Base-by-base conservation (phyloP, 1,140 invertebrate genomes). In the Bombus superbus region DNA sequence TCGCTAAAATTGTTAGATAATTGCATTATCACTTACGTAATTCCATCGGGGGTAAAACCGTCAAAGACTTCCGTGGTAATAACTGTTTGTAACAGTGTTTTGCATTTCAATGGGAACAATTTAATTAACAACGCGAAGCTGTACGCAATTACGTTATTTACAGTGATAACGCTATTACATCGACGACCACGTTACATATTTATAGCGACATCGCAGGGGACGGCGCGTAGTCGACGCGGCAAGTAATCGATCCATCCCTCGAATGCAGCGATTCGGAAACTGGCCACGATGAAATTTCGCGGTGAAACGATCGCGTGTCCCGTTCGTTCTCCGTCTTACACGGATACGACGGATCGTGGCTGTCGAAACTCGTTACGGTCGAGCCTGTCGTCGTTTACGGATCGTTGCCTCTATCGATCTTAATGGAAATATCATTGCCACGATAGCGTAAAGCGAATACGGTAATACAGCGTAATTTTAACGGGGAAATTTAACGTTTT, bases 11-110 rank as follows among this genome's bases (percentile, higher is more conserved):
- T 62, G 77, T 73, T 80, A 64, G 83, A 85, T 85, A 85, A 85
- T 80, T 85, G 77, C 68, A 72, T 85, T 80, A 72, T 80, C 76
- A 73, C 83, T 85, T 72, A 85, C 68, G 83, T 83, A 78, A 83
- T 78, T 83, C 47, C 62, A 83, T 77, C 82, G 74, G 32, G 59
- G 80, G 47, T 35, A 64, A 83, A 77, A 68, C 74, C 74, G 82
- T 83, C 82, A 83, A 83, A 83, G 82, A 83, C 82, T 64, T 78
- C 64, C 74, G 82, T 28, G 74, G 74, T 83, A 83, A 83, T 83
- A 83, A 83, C 74, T 83, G 82, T 83, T 83, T 83, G 74, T 75
- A 62, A 22, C 57, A 15, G 74, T 47, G 75, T 78, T 78, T 75
- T 69, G 82, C 74, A 57, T 83, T 83, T 78, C 82, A 83, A 78